These are phyloP conservation scores for Dione vanillae DNA, from an alignment of 2,888 invertebrate species.

Conservation along the genomic window DNA sequence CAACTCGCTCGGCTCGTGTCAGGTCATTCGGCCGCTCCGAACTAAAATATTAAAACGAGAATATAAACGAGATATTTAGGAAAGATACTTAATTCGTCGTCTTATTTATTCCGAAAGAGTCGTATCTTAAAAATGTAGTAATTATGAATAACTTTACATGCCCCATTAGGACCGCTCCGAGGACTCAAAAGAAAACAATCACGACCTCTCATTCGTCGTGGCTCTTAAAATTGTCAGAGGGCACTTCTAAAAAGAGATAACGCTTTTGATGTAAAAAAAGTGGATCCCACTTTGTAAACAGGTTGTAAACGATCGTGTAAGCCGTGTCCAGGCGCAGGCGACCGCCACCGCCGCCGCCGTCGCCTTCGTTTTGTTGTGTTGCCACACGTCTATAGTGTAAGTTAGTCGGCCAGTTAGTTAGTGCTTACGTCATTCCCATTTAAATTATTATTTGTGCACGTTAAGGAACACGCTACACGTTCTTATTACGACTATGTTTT, in stretches of 20 bases:
- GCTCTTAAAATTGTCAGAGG: constrained; percentile 73
- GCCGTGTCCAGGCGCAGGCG: constrained; percentile 39
- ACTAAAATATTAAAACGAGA: constrained; percentile 27
- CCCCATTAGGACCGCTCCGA: constrained; percentile 58
- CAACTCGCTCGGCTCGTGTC: no score
- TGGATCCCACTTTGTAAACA: constrained; percentile 71
- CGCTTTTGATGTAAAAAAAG: constrained; percentile 69
- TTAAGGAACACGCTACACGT: no score
- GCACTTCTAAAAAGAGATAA: constrained; percentile 75
- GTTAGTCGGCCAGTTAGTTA: no score
- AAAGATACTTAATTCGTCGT: constrained; percentile 34
- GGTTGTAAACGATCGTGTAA: constrained; percentile 72
- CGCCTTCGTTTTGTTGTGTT: background rate
- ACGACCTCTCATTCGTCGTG: constrained; percentile 57
- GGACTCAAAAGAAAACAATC: constrained; percentile 56
- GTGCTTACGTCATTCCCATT: no score
- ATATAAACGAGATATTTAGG: constrained; percentile 41
- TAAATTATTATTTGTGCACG: no score
- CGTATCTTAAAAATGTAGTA: constrained; percentile 49
- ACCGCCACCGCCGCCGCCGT: constrained; percentile 1
- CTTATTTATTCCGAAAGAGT: constrained; percentile 44
- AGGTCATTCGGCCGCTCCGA: background rate
- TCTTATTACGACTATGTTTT: no score
- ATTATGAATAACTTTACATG: constrained; percentile 72
- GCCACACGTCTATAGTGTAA: background rate